Base-by-base conservation (phyloP, 2,888 invertebrate genomes). In the Anarsia innoxiella region DNA sequence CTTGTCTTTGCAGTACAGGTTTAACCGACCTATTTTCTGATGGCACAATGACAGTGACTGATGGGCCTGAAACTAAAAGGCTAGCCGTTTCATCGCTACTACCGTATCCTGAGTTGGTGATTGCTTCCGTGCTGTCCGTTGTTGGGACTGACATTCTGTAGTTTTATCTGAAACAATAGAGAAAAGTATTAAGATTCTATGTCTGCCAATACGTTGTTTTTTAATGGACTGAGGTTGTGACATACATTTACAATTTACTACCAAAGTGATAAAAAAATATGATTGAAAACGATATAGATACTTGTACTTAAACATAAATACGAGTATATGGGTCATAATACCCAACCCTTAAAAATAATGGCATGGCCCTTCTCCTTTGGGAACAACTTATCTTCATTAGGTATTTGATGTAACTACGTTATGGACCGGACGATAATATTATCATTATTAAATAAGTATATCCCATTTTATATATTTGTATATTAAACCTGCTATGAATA, bases 71-170 rank as follows among this genome's bases (percentile, higher is more conserved):
- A 45, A 91, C 89, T 49, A 94, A 86, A 42, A 94, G 88, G 56
- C 93, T 93, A 39, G 93, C 91, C 38, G 93, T 93, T 82, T 94
- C 93, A 74, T 94, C 94, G 64, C 90, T 91, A 72, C 91, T 92
- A 49, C 92, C 89, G 59, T 90, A 89, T 44, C 89, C 89, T 30
- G 89, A 89, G 65, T 89, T 90, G 31, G 87, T 86, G 34, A 80
- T 85, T 36, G 86, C 85, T 64, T 88, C 88, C 31, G 80, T 86
- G 45, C 86, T 83, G 45, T 86, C 86, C 45, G 86, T 87, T 48
- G 87, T 71, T 44, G 80, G 83, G 35, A 59, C 80, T 46, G 84
- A 83, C 84, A 84, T 84, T 45, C 64, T 73, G 48, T 45, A 42
- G 36, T 25, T 41, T 36, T 49, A 46, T 62, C 79, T 80, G 75